Base-by-base conservation (phyloP, 1,140 invertebrate genomes). In the Magallana gigas region DNA sequence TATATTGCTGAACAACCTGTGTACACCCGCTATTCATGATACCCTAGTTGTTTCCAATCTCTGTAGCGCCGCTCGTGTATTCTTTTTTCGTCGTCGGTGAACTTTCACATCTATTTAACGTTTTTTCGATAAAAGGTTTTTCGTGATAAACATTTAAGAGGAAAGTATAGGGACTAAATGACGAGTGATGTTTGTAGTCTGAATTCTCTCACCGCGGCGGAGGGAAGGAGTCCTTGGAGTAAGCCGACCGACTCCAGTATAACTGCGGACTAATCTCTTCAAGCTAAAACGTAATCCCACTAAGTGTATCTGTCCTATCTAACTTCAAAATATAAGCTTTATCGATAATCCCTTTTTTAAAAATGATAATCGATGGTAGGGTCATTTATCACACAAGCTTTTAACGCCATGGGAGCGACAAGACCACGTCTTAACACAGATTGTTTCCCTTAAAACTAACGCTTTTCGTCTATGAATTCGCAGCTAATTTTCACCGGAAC, bases 261-360 rank as follows among this genome's bases (percentile, higher is more conserved):
- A 76, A 76, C 68, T 23, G 68, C 9, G 23, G 23, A 76, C 68
- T 76, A 76, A 76, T 76, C 68, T 76, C 68, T 9, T 36, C 68
- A 48, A 76, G 68, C 23, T 23, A 76, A 76, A 76, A 76, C 68
- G 23, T 48, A 76, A 76, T 76, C 23, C 68, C 23, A 29, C 68
- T 76, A 76, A 76, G 68, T 76, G 68, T 76, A 76, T 76, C 68
- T 76, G 68, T 76, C 68, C 68, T 29, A 76, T 76, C 68, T 76
- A 76, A 76, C 68, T 76, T 76, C 68, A 76, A 76, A 76, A 76
- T 76, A 76, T 76, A 76, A 76, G 68, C 68, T 76, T 76, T 62
- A 76, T 11, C 12, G 9, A 76, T 76, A 76, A 76, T 76, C 68
- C 68, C 23, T 76, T 76, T 76, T 76, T 76, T 36, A 76, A 76